Evolutionary conservation across 2,888 invertebrate species (phyloP).

Genomic region (Protodeltote pygarga): DNA sequence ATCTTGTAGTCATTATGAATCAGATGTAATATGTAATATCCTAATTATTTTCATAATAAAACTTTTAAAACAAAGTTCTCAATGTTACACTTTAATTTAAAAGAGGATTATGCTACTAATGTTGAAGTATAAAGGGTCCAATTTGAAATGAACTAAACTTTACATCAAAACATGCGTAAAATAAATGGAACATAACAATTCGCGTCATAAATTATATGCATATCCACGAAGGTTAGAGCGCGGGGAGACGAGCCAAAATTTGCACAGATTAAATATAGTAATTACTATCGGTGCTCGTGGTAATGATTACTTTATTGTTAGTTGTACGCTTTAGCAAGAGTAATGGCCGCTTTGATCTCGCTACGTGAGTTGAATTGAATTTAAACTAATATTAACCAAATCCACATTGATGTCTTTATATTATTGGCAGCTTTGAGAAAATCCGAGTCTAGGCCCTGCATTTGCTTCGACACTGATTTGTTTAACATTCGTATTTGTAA

Average conservation of each 20-base stretch:
- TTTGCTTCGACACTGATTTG: conserved; percentile 48
- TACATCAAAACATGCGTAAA: conserved; percentile 49
- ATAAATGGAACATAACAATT: conserved; percentile 61
- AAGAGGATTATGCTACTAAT: conserved; percentile 13
- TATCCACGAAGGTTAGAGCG: conserved; percentile 59
- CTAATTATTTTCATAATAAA: conserved; percentile 32
- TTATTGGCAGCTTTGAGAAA: conserved; percentile 47
- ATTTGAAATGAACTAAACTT: conserved; percentile 45
- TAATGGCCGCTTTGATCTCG: conserved; percentile 73
- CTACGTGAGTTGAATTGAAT: conserved; percentile 65
- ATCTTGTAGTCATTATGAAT: conserved; percentile 31
- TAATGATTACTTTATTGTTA: conserved; percentile 65
- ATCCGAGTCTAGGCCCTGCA: conserved; percentile 25
- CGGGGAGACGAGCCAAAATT: conserved; percentile 53
- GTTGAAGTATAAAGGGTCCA: conserved; percentile 31
- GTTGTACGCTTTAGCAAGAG: conserved; percentile 64
- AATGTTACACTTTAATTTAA: conserved; percentile 12
- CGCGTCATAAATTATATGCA: conserved; percentile 61
- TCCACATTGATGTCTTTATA: conserved; percentile 74
- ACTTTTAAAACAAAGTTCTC: conserved; percentile 25
- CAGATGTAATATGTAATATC: conserved; percentile 14
- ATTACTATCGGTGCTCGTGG: conserved; percentile 52
- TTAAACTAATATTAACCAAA: conserved; percentile 61
- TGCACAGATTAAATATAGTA: conserved; percentile 51
- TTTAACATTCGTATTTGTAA: conserved; percentile 49